phyloP scores from a whole-genome alignment of 2,797 vertebrate genomes.

The Malurus splendens region DNA sequence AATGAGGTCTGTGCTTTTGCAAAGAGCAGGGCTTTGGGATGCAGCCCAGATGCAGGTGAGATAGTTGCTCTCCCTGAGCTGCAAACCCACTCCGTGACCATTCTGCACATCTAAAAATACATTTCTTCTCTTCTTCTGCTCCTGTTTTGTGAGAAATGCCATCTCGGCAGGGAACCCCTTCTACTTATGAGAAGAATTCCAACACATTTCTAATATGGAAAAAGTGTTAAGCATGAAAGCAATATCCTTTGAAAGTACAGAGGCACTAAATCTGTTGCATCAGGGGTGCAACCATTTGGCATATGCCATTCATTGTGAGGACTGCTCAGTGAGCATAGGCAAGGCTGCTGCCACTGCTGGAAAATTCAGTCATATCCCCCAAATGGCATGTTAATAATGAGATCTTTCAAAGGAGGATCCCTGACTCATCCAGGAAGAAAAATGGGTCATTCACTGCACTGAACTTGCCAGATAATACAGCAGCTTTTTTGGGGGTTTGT shows the following conservation, averaged over 20 bases:
- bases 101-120: not conserved
- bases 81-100: accelerated
- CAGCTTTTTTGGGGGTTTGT: not conserved
- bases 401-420: slow-evolving; percentile 41
- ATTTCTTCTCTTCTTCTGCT: not conserved
- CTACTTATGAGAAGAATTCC: not conserved
- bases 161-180: not conserved
- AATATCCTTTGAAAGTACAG: not conserved
- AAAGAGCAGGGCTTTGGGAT: not conserved
- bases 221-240: not conserved
- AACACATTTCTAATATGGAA: not conserved
- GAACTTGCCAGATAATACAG: not conserved
- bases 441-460: slow-evolving; percentile 27
- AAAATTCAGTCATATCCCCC: slow-evolving; percentile 24
- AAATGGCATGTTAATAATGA: slow-evolving; percentile 47
- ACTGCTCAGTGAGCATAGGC: not conserved
- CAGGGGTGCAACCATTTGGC: not conserved
- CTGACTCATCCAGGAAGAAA: slow-evolving; percentile 33
- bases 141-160: not conserved
- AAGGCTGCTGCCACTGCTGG: not conserved
- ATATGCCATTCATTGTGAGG: not conserved
- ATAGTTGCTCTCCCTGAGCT: not conserved
- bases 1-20: not conserved
- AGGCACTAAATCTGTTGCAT: not conserved
- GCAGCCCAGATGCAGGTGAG: not conserved